Percentiles rank a stretch among this genome's conserved stretches.
Conservation (phyloP, 2,113 vertebrate genomes). For the Chiloscyllium plagiosum region DNA sequence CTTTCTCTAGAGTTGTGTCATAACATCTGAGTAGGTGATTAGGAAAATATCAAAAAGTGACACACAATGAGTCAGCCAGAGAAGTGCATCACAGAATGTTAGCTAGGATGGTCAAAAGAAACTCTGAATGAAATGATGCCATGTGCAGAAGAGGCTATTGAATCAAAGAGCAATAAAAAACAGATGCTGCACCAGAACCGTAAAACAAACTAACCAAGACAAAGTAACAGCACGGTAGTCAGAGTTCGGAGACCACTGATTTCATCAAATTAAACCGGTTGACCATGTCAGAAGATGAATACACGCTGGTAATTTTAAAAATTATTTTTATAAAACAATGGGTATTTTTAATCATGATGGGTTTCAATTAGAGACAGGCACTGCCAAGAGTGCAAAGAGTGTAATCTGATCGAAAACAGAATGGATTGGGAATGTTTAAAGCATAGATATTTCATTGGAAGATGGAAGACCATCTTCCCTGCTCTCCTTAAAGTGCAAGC, state of each 20-base stretch:
- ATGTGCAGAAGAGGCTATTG: neutral
- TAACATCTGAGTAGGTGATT: too few relatives aligned
- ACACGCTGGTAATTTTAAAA: neutral
- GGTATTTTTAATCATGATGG: too few relatives aligned
- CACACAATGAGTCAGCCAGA: neutral
- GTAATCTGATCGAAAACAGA: neutral
- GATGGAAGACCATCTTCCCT: neutral
- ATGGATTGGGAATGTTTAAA: neutral
- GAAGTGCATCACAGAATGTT: neutral
- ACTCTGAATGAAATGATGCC: neutral
- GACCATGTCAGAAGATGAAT: neutral
- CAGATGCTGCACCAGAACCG: neutral
- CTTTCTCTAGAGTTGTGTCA: too few relatives aligned
- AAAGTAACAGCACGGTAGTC: neutral
- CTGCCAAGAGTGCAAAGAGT: neutral
- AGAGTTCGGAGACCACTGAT: neutral
- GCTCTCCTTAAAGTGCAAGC: neutral
- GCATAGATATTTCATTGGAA: neutral
- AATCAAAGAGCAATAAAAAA: neutral
- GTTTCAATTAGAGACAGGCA: neutral
- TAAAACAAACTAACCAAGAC: neutral
- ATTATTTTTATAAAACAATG: too few relatives aligned
- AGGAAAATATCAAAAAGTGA: neutral
- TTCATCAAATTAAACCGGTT: neutral
- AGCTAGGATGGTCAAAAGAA: neutral